These are phyloP conservation scores for Paramormyrops hopkinsi DNA, from an alignment of 2,797 vertebrate genomes.

Conservation along the genomic window DNA sequence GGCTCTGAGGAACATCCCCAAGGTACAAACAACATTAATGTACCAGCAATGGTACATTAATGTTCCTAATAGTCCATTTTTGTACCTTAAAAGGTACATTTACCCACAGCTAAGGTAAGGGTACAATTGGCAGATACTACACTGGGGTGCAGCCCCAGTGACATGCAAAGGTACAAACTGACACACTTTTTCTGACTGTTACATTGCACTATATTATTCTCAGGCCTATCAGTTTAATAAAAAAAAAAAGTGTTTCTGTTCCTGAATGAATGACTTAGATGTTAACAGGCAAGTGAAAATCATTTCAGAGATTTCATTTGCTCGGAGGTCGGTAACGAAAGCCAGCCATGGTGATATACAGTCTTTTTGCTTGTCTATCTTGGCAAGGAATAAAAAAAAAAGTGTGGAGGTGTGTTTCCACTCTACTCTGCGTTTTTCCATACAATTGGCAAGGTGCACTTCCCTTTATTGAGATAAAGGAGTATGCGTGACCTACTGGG, in stretches of 20 bases:
- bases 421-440: neutral
- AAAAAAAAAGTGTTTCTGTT: neutral
- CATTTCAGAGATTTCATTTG: neutral
- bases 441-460: neutral
- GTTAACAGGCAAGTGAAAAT: neutral
- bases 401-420: neutral
- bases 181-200: neutral
- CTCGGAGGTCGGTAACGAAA: neutral
- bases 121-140: neutral
- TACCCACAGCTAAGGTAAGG: neutral
- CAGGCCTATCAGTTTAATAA: neutral
- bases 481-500: neutral
- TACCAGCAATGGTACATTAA: neutral
- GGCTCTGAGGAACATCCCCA: neutral
- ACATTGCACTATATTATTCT: neutral
- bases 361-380: neutral
- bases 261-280: neutral
- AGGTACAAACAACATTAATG: neutral
- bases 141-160: neutral
- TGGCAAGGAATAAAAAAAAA: neutral
- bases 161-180: neutral
- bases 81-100: neutral
- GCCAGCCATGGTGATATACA: neutral
- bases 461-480: neutral
- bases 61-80: neutral